These are phyloP conservation scores for Choloepus hoffmanni DNA, from an alignment of 2,113 vertebrate genomes.

Conservation along the genomic window DNA sequence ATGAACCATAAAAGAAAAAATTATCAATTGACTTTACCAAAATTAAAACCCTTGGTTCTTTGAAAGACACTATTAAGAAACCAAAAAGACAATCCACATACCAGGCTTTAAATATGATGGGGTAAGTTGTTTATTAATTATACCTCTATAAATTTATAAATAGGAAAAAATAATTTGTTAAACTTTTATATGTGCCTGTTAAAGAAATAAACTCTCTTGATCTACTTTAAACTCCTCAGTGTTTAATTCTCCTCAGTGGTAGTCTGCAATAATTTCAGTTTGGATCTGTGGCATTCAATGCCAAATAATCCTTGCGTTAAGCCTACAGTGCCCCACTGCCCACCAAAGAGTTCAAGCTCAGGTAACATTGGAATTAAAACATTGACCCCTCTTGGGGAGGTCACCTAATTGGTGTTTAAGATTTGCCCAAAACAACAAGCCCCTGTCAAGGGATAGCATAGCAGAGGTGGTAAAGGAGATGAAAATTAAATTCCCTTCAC, in stretches of 20 bases:
- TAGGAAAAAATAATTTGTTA: not conserved
- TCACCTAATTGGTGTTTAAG: not conserved
- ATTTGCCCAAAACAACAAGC: not conserved
- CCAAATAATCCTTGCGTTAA: not conserved
- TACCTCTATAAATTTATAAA: not conserved
- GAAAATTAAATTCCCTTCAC: not conserved
- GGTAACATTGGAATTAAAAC: not conserved
- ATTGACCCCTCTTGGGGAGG: not conserved
- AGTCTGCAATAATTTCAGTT: not conserved
- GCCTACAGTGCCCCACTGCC: not conserved
- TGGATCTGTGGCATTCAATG: not conserved
- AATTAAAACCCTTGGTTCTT: too few species aligned
- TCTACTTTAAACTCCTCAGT: not conserved
- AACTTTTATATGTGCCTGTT: slow-evolving; percentile 14
- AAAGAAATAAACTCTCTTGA: not conserved
- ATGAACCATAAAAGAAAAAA: too few species aligned
- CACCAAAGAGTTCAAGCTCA: not conserved
- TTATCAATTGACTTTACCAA: too few species aligned
- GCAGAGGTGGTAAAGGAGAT: not conserved
- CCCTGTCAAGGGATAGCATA: not conserved
- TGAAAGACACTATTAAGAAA: not conserved
- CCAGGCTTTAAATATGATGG: not conserved
- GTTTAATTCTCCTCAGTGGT: too few species aligned
- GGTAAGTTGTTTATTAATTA: not conserved
- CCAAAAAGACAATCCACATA: too few species aligned